phyloP scores from a whole-genome alignment of 2,797 vertebrate genomes.

The Falco berigora region DNA sequence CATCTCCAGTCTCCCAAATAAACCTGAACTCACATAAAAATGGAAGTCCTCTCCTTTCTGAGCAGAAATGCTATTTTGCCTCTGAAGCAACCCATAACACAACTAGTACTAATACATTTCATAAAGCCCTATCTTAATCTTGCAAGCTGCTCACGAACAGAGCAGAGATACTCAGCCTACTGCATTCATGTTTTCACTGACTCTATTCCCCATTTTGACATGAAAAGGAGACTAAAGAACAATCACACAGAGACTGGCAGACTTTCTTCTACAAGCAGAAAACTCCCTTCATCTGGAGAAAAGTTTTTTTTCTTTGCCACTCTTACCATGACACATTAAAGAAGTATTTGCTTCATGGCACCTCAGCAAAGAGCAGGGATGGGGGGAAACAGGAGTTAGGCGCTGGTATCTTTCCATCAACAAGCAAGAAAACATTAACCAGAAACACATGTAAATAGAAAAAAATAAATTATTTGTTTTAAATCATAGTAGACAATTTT shows the following conservation, averaged over 20 bases:
- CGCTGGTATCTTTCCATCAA: background rate
- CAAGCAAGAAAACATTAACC: background rate
- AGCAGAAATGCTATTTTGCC: background rate
- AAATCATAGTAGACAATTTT: background rate
- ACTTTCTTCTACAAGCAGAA: background rate
- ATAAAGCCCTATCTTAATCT: background rate
- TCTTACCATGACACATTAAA: background rate
- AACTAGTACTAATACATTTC: rapidly evolving
- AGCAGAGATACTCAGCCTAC: background rate
- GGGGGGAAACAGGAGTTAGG: background rate
- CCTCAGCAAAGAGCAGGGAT: background rate
- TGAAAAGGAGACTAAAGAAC: background rate
- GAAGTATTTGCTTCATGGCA: background rate
- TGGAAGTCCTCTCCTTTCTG: background rate
- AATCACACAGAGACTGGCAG: background rate
- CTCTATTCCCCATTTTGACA: background rate
- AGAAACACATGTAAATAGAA: background rate
- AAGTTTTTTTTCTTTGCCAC: background rate
- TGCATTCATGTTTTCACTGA: background rate
- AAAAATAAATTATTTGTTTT: background rate
- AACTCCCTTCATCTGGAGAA: background rate
- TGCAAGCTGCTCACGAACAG: background rate
- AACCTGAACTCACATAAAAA: background rate
- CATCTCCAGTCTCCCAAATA: background rate
- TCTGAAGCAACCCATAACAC: background rate